A percentile compares a stretch with the other conserved stretches of the same genome.
phyloP scores from a whole-genome alignment of 1,140 invertebrate genomes.

The Onthophagus taurus region DNA sequence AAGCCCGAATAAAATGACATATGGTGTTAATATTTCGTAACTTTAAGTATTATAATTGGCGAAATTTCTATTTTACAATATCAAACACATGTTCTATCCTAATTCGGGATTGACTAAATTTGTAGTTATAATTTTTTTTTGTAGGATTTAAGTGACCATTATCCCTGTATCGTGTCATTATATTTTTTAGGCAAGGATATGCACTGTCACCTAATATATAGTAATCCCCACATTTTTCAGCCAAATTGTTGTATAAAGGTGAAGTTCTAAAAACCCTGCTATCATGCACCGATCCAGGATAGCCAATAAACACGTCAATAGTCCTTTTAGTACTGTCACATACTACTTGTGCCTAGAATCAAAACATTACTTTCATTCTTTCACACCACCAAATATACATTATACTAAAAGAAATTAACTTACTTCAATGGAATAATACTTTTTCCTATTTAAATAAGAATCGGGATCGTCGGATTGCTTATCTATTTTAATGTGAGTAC shows the following conservation, averaged over 20 bases:
- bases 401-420: too few species aligned
- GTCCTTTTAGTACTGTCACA: constrained; percentile 9
- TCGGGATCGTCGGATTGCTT: constrained; percentile 19
- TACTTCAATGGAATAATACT: constrained; percentile 20
- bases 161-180: constrained; percentile 23
- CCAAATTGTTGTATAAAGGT: constrained; percentile 15
- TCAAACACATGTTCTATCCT: constrained; percentile 10
- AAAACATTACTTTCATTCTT: not conserved
- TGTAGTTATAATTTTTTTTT: constrained; percentile 2
- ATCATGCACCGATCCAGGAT: constrained; percentile 25
- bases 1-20: too few species aligned
- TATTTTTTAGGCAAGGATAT: constrained; percentile 18
- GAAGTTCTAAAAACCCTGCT: constrained; percentile 21
- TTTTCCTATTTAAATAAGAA: constrained; percentile 22
- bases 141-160: constrained; percentile 16
- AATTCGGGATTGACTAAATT: constrained; percentile 9
- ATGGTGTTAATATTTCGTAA: too few species aligned
- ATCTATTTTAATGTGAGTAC: constrained; percentile 22
- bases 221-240: constrained; percentile 16
- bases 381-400: too few species aligned
- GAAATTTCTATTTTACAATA: too few species aligned
- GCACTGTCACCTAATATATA: constrained; percentile 23
- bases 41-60: too few species aligned
- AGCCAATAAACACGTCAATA: constrained; percentile 14
- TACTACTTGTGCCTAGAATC: constrained; percentile 8